Conservation (phyloP, 1,140 invertebrate genomes). For the Ceratoteleas bidentatus region DNA sequence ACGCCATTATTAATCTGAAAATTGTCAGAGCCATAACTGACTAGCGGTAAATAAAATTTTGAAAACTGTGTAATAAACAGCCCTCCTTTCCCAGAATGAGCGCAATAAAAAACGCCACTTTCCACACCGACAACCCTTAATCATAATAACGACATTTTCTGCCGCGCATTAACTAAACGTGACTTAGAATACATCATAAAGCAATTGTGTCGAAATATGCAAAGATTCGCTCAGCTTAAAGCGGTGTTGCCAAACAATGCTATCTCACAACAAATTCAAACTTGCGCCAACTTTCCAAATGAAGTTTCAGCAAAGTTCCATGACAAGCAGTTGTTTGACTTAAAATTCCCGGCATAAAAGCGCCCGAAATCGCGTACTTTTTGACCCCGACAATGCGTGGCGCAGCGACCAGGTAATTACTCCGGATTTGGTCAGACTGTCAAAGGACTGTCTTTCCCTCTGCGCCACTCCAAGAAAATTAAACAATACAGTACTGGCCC, state of each 20-base stretch:
- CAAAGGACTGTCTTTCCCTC: no score
- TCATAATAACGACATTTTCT: background rate
- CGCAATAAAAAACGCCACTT: no score
- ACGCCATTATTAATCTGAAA: no score
- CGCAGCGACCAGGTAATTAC: no score
- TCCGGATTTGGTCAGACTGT: no score
- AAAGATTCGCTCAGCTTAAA: slow-evolving; percentile 32
- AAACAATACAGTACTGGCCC: no score
- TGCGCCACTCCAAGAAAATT: no score
- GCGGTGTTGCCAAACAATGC: slow-evolving; percentile 25
- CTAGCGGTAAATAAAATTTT: no score
- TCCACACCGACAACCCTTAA: background rate
- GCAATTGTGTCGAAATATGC: slow-evolving; percentile 14
- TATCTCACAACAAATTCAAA: slow-evolving; percentile 39
- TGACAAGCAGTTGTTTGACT: slow-evolving; percentile 43
- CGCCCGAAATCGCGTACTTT: slow-evolving; percentile 12
- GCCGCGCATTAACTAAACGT: slow-evolving; percentile 11
- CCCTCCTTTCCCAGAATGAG: no score
- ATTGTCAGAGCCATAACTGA: no score
- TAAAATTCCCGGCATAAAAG: slow-evolving; percentile 31
- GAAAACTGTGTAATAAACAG: no score
- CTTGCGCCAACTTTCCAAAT: slow-evolving; percentile 40
- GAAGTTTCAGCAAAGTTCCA: slow-evolving; percentile 33
- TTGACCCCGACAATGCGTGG: slow-evolving; percentile 1
- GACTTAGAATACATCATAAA: slow-evolving; percentile 1